These are phyloP conservation scores for Hyperopisus bebe DNA, from an alignment of 2,113 vertebrate genomes.

Conservation along the genomic window DNA sequence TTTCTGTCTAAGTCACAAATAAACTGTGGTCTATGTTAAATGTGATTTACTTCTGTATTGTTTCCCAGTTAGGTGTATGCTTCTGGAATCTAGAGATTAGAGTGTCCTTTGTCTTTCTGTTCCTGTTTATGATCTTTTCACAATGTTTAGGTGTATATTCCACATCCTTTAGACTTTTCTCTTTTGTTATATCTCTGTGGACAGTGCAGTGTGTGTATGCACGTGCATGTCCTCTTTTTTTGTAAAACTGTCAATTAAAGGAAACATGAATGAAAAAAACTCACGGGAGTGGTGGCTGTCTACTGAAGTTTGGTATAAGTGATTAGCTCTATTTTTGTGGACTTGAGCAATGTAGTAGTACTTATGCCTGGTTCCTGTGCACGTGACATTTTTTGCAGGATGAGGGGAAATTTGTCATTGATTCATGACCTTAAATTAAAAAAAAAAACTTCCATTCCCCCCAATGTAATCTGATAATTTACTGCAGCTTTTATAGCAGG, in stretches of 20 bases:
- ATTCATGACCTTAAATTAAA: neutral
- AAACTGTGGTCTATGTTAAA: neutral
- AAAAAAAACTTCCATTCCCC: neutral
- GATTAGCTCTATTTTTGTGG: neutral
- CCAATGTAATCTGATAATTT: neutral
- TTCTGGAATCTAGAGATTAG: constrained; percentile 57
- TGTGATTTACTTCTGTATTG: constrained; percentile 17
- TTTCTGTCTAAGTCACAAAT: constrained; percentile 6
- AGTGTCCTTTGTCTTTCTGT: constrained; percentile 48
- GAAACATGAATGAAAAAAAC: neutral
- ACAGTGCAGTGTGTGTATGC: constrained; percentile 28
- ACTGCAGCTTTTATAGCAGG: neutral
- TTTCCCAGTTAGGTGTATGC: constrained; percentile 12
- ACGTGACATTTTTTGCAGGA: neutral
- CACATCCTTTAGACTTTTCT: constrained; percentile 34
- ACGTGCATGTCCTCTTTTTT: constrained; percentile 14
- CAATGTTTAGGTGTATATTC: constrained; percentile 32
- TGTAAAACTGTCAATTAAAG: neutral
- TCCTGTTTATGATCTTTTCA: constrained; percentile 53
- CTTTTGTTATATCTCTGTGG: neutral
- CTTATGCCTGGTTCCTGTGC: neutral
- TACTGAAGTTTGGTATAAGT: neutral
- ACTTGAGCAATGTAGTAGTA: neutral
- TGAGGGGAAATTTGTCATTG: neutral
- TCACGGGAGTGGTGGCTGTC: neutral